Percentiles rank a stretch among this genome's conserved stretches.
These are phyloP conservation scores for Nebria brevicollis DNA, from an alignment of 2,888 invertebrate genomes.

Conservation along the genomic window DNA sequence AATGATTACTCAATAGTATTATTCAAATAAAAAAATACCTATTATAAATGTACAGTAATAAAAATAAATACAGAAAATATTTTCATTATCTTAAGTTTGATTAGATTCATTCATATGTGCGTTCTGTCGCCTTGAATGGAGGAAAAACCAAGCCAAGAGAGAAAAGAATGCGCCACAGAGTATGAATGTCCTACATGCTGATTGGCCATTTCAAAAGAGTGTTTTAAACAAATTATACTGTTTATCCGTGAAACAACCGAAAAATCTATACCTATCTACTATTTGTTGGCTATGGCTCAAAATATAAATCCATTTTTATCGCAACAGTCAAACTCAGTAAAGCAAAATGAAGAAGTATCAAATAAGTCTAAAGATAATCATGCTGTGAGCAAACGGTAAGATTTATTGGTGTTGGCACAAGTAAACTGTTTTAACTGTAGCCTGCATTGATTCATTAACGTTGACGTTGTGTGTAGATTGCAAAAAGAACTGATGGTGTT, in stretches of 20 bases:
- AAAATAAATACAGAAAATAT: too few species aligned
- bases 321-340: conserved; percentile 76
- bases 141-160: too few species aligned
- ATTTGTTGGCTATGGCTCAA: conserved; percentile 75
- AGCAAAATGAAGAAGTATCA: conserved; percentile 84
- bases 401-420: conserved; percentile 47
- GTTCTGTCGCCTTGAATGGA: too few species aligned
- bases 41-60: too few species aligned
- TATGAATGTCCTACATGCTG: conserved; percentile 13
- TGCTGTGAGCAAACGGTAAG: conserved; percentile 90
- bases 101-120: too few species aligned
- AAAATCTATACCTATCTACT: conserved; percentile 40
- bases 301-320: conserved; percentile 86
- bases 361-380: conserved; percentile 80
- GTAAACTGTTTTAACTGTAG: conserved; percentile 37
- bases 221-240: conserved; percentile 45
- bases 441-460: conserved; percentile 22
- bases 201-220: conserved; percentile 46
- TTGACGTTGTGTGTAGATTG: conserved; percentile 67
- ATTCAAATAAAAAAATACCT: too few species aligned
- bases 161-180: too few species aligned
- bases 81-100: too few species aligned
- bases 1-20: too few species aligned
- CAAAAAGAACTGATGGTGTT: conserved; percentile 90
- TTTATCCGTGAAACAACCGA: conserved; percentile 44